Conservation (phyloP, 2,888 invertebrate genomes). For the Kryphioiulus occultus region DNA sequence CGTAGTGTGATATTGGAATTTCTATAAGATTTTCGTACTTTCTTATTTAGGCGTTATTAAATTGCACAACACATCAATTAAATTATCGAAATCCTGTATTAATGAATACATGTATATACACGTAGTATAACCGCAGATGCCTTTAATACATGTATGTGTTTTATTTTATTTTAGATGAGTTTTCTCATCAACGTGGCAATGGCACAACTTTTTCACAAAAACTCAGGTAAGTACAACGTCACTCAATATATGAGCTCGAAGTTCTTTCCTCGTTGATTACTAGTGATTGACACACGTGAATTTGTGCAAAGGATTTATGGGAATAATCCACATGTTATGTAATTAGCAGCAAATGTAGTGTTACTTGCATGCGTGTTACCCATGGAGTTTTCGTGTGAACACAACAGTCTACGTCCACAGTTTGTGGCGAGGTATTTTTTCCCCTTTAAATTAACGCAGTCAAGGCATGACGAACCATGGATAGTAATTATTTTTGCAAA, state of each 20-base stretch:
- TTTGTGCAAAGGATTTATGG: too few relatives aligned
- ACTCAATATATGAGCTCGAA: too few relatives aligned
- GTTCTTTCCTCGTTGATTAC: too few relatives aligned
- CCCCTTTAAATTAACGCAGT: background rate
- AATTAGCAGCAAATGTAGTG: background rate
- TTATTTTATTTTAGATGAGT: constrained; percentile 46
- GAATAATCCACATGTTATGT: background rate
- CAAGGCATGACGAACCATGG: constrained; percentile 18
- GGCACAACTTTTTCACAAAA: constrained; percentile 49
- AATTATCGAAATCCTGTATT: background rate
- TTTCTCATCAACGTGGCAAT: constrained; percentile 48
- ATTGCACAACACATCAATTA: background rate
- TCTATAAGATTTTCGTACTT: background rate
- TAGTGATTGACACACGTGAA: too few relatives aligned
- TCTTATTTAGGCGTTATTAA: background rate
- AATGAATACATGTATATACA: background rate
- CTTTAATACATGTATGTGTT: background rate
- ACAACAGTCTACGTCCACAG: background rate
- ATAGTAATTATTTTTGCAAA: background rate
- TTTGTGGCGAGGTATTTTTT: background rate
- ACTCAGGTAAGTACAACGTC: constrained; percentile 29
- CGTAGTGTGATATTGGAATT: too few relatives aligned
- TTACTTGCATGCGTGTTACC: background rate
- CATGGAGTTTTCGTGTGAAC: background rate
- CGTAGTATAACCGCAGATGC: background rate